Conservation (phyloP, 2,113 vertebrate genomes). For the Syngnathus floridae region DNA sequence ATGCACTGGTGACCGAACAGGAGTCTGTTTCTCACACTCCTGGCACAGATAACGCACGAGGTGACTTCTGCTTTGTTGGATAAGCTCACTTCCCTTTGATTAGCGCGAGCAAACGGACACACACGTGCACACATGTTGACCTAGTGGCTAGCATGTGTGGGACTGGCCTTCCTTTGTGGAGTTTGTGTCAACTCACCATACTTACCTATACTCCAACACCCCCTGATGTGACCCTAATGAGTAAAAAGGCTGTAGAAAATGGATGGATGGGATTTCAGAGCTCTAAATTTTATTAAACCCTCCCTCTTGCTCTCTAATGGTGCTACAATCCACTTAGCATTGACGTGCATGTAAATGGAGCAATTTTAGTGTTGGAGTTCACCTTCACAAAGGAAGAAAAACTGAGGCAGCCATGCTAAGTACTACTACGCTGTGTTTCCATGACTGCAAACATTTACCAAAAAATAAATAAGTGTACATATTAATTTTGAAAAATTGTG, state of each 20-base stretch:
- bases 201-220: neutral
- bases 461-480: too few relatives aligned
- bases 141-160: neutral
- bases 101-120: constrained; percentile 12
- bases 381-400: too few relatives aligned
- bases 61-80: constrained; percentile 46
- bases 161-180: too few relatives aligned
- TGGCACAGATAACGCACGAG: constrained; percentile 46
- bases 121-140: constrained; percentile 12
- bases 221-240: neutral
- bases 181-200: too few relatives aligned
- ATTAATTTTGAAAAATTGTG: too few relatives aligned
- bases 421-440: too few relatives aligned
- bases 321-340: constrained; percentile 35
- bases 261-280: neutral
- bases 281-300: neutral
- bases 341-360: constrained; percentile 10
- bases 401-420: too few relatives aligned
- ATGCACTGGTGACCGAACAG: constrained; percentile 24
- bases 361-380: neutral
- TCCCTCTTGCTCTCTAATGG: constrained; percentile 19
- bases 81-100: constrained; percentile 49
- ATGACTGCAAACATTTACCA: too few relatives aligned
- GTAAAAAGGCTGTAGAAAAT: neutral
- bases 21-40: constrained; percentile 56